These are phyloP conservation scores for Coecobrya sp. DNA, from an alignment of 2,888 invertebrate species.

Conservation along the genomic window DNA sequence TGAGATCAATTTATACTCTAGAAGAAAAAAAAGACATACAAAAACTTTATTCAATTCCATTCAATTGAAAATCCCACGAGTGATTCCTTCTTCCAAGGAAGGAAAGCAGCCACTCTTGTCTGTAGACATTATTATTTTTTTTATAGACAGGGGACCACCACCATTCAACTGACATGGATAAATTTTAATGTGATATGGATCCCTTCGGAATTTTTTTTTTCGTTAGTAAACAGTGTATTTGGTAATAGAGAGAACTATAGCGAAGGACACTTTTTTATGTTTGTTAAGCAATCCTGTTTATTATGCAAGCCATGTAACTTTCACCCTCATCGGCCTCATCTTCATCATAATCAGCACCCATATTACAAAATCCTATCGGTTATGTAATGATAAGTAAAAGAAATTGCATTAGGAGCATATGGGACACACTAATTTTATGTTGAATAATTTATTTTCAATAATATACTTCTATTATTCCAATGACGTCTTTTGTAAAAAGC, in stretches of 20 bases:
- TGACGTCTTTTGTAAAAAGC: too few relatives aligned
- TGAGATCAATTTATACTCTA: conserved; percentile 1
- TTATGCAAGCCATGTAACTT: too few relatives aligned
- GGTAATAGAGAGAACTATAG: not conserved
- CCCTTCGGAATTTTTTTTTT: not conserved
- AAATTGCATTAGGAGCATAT: too few relatives aligned
- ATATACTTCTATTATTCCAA: too few relatives aligned
- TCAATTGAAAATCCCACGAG: conserved; percentile 53
- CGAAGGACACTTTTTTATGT: not conserved
- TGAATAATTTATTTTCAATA: too few relatives aligned
- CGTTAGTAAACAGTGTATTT: not conserved
- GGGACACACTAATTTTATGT: too few relatives aligned
- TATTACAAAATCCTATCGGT: too few relatives aligned
- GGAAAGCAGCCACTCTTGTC: not conserved
- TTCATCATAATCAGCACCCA: too few relatives aligned
- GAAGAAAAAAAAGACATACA: not conserved
- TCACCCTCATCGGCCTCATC: too few relatives aligned
- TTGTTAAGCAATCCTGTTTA: not conserved
- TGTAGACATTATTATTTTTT: conserved; percentile 32
- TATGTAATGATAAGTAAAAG: too few relatives aligned
- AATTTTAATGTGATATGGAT: not conserved
- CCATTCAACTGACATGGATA: conserved; percentile 7
- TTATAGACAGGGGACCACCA: not conserved
- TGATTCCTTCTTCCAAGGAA: not conserved
- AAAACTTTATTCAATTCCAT: conserved; percentile 31